Percentiles rank a stretch among this genome's conserved stretches.
Conservation (phyloP, 2,888 invertebrate species). For the Agonum fuliginosum region DNA sequence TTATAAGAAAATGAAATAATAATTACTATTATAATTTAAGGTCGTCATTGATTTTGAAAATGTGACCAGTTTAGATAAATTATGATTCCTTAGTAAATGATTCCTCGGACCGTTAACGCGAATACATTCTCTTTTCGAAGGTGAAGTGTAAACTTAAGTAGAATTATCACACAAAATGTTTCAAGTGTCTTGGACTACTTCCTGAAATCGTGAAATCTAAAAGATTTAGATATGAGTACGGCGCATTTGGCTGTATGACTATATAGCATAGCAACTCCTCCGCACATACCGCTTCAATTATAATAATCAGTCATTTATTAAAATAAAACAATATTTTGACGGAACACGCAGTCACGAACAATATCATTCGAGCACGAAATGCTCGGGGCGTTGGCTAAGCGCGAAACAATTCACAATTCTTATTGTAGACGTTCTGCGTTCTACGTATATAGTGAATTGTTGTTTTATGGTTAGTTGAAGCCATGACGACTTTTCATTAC, state of each 20-base stretch:
- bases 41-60: slow-evolving; percentile 46
- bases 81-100: slow-evolving; percentile 13
- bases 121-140: slow-evolving; percentile 42
- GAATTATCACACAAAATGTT: no score
- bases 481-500: neutral
- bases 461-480: neutral
- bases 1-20: neutral
- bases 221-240: neutral
- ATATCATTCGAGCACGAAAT: slow-evolving; percentile 56
- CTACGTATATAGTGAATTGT: neutral
- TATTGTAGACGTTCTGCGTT: slow-evolving; percentile 29
- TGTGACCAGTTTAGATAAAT: slow-evolving; percentile 35
- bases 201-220: neutral
- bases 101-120: slow-evolving; percentile 21
- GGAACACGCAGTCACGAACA: slow-evolving; percentile 58
- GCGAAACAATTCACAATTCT: slow-evolving; percentile 55
- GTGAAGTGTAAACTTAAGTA: slow-evolving; percentile 29
- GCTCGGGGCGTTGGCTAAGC: slow-evolving; percentile 49
- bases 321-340: slow-evolving; percentile 59
- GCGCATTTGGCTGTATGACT: neutral
- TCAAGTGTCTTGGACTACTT: neutral
- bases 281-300: slow-evolving; percentile 38
- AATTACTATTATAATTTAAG: slow-evolving; percentile 45
- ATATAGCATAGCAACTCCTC: no score
- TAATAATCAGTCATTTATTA: slow-evolving; percentile 59